Evolutionary conservation across 2,888 invertebrate species (phyloP).

Genomic region (Meganola albula): DNA sequence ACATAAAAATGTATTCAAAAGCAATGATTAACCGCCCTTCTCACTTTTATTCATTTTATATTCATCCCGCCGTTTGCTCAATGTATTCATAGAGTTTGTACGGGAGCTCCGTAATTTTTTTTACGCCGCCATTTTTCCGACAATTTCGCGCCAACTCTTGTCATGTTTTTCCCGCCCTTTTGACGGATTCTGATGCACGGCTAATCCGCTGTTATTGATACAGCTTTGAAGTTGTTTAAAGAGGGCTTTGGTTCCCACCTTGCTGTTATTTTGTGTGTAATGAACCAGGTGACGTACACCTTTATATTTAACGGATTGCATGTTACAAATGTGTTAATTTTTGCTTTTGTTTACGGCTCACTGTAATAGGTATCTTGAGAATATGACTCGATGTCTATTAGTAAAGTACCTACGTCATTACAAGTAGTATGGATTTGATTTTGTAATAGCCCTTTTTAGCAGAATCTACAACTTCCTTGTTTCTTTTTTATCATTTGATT

Average conservation of each 20-base stretch:
- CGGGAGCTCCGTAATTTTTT: constrained; percentile 6
- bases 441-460: no score
- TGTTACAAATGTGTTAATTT: no score
- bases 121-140: constrained; percentile 17
- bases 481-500: no score
- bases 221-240: constrained; percentile 23
- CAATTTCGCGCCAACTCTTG: constrained; percentile 32
- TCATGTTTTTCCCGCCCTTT: constrained; percentile 50
- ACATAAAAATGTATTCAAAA: constrained; percentile 49
- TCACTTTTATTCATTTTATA: constrained; percentile 62
- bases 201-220: constrained; percentile 70
- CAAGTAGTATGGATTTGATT: no score
- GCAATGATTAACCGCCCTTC: constrained; percentile 54
- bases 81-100: constrained; percentile 60
- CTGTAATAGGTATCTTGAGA: no score
- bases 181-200: constrained; percentile 43
- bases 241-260: constrained; percentile 23
- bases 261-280: constrained; percentile 16
- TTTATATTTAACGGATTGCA: no score
- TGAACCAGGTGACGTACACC: no score
- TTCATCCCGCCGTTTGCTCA: constrained; percentile 53
- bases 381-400: no score
- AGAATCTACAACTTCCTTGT: no score
- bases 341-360: no score
- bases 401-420: no score